Evolutionary conservation across 2,888 invertebrate genomes (phyloP), one percentile per base, ranked within the genome.

Genomic region (Liposcelis brunnea): DNA sequence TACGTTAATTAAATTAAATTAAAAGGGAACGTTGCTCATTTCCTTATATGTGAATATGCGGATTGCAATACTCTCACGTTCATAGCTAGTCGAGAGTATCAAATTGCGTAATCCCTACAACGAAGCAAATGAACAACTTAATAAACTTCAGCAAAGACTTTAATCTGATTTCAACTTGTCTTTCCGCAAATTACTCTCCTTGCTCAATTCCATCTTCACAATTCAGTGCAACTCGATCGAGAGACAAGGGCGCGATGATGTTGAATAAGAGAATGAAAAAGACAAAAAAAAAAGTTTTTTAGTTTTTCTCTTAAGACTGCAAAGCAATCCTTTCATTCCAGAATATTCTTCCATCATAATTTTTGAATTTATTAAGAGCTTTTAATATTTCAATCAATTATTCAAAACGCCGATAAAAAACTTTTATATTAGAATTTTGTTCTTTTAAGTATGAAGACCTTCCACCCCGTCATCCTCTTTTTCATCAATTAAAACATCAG

Each of bases 371-470:
- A 40, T 40, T 40, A 40, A 21, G 40, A 16, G 40, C 15, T n/a
- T 16, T 12, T 19, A 40, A 40, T 40, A 40, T 40, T 40, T 21
- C 21, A 40, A 40, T 40, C 40, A 40, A 40, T 40, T 40, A 40
- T 40, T 40, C 19, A 40, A 35, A 35, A 35, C 26, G 26, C 26
- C 26, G 26, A 26, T 26, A 26, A 26, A 26, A 26, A 26, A 26
- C 26, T 26, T 26, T 26, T 26, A 26, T 26, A 26, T 26, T 26
- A 26, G 26, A 26, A 26, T 26, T 26, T 26, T 26, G 26, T 26
- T 26, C 26, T 26, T 26, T 26, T 26, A 26, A 26, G 26, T 26
- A 26, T 26, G 8, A 26, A 26, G 26, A 26, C 26, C 26, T 26
- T 26, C 26, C 26, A 26, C 26, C 26, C 26, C 26, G 8, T 26